phyloP scores from a whole-genome alignment of 2,888 invertebrate genomes.

The Rhagonycha fulva region DNA sequence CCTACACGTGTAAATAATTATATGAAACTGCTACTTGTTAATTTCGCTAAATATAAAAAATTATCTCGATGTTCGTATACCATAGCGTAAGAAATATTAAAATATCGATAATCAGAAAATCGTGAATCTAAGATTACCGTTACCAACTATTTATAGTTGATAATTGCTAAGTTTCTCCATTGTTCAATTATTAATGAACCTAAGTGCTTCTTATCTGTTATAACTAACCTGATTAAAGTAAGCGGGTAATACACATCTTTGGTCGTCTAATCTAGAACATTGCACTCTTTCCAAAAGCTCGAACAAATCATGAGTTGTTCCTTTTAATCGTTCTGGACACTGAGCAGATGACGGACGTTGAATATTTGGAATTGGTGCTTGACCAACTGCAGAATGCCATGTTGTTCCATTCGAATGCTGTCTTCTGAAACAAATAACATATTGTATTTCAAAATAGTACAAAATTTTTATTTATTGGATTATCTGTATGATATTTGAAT shows the following conservation, averaged over 20 bases:
- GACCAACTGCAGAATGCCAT: constrained; percentile 44
- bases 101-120: background rate
- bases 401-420: constrained; percentile 62
- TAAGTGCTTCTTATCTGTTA: background rate
- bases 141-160: background rate
- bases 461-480: background rate
- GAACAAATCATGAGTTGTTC: constrained; percentile 79
- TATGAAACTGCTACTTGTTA: constrained; percentile 11
- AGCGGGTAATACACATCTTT: constrained; percentile 92
- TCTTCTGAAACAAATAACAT: constrained; percentile 60
- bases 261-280: constrained; percentile 93
- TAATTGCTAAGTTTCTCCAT: background rate
- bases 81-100: background rate
- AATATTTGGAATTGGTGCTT: constrained; percentile 34
- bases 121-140: background rate
- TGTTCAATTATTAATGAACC: background rate
- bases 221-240: constrained; percentile 83
- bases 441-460: background rate
- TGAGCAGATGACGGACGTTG: constrained; percentile 34
- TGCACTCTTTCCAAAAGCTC: constrained; percentile 93
- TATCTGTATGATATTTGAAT: background rate
- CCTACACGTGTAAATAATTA: constrained; percentile 14
- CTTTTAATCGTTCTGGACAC: constrained; percentile 58
- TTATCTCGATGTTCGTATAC: background rate
- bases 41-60: background rate